These are phyloP conservation scores for Brachyhypopomus gauderio DNA, from an alignment of 2,113 vertebrate genomes.

Conservation along the genomic window DNA sequence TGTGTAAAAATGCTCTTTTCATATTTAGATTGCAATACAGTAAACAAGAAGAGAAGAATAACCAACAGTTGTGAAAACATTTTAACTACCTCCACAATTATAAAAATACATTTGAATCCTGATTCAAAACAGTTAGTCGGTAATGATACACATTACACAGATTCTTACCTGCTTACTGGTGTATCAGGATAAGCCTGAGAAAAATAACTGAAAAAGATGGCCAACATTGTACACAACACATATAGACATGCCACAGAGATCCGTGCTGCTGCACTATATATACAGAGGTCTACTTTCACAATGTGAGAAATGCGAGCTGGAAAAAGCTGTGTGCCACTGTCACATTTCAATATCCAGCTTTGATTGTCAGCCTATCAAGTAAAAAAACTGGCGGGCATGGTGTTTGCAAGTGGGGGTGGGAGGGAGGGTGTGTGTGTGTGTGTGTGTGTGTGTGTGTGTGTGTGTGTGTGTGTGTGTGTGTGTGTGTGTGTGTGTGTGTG, in stretches of 20 bases:
- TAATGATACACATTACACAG: background rate
- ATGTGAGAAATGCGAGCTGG: background rate
- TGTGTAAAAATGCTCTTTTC: no score
- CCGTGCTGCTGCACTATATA: background rate
- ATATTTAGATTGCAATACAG: no score
- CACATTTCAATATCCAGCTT: slow-evolving; percentile 31
- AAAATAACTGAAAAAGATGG: background rate
- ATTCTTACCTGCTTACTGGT: no score
- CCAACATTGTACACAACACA: slow-evolving; percentile 12
- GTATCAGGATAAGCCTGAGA: background rate
- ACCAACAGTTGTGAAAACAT: no score
- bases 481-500: no score
- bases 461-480: no score
- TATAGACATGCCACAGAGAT: background rate
- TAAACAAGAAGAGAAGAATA: no score
- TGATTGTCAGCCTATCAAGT: slow-evolving; percentile 14
- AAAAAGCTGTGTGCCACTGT: slow-evolving; percentile 26
- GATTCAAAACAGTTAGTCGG: no score
- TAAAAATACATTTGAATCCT: no score
- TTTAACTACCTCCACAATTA: no score
- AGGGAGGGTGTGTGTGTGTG: background rate
- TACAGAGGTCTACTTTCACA: slow-evolving; percentile 13
- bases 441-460: no score
- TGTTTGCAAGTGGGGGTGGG: slow-evolving; percentile 10
- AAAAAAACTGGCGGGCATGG: slow-evolving; percentile 12